Conservation (phyloP, 2,888 invertebrate species). For the Copidosoma aretas region DNA sequence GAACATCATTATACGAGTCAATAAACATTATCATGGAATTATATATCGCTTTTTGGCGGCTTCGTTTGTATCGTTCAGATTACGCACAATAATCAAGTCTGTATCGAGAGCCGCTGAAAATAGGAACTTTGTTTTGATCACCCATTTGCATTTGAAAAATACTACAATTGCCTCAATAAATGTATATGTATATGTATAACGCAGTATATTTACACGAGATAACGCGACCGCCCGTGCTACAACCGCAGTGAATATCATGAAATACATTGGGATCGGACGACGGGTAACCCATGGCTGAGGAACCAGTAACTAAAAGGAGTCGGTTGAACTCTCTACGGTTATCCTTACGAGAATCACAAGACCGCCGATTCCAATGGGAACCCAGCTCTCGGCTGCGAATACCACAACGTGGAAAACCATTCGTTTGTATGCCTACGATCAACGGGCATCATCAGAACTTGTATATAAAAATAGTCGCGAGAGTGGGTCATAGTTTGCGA, state of each 20-base stretch:
- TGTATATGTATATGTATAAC: constrained; percentile 35
- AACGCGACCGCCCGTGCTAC: too few relatives aligned
- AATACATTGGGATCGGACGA: not conserved
- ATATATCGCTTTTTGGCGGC: constrained; percentile 40
- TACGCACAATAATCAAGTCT: too few relatives aligned
- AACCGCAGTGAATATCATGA: constrained; percentile 7
- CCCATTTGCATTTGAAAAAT: constrained; percentile 42
- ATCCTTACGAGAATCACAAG: too few relatives aligned
- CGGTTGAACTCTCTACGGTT: too few relatives aligned
- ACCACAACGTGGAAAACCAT: too few relatives aligned
- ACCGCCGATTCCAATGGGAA: too few relatives aligned
- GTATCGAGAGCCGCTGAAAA: constrained; percentile 49
- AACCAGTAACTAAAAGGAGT: too few relatives aligned
- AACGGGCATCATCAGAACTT: too few relatives aligned
- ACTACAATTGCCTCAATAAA: constrained; percentile 38
- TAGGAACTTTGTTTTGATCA: constrained; percentile 62
- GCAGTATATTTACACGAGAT: constrained; percentile 34
- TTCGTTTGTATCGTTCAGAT: too few relatives aligned
- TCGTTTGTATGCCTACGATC: too few relatives aligned
- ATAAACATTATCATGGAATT: constrained; percentile 36
- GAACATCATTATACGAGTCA: constrained; percentile 13
- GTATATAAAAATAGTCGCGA: constrained; percentile 25
- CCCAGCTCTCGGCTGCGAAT: too few relatives aligned
- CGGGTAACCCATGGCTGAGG: not conserved
- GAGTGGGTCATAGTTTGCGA: not conserved